Evolutionary conservation across 2,113 vertebrate genomes (phyloP), one percentile per base, ranked within the genome.

Genomic region (Perca flavescens): DNA sequence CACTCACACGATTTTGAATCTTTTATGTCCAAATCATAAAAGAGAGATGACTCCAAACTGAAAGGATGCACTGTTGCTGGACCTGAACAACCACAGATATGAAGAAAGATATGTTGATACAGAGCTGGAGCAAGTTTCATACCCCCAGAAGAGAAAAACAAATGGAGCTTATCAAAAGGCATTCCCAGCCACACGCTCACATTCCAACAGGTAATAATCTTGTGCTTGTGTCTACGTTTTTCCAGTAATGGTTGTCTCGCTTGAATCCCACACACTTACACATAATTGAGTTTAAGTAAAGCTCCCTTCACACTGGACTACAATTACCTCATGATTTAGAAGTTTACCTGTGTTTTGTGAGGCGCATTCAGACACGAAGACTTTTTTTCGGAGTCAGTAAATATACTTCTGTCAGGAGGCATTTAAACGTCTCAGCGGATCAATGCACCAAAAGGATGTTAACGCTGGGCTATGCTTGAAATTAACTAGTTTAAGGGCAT

Each of bases 11-110:
- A 36, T 54, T 76, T 40, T 89, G 10, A 93, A 86, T 92, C 71
- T 89, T 85, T 89, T n/a, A 90, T 89, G 78, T 63, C 61, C 21
- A 28, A 60, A 70, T 83, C 57, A 79, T 88, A 40, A 80, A 74
- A 67, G 66, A 66, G 58, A 73, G 65, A 87, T 74, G 85, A 77
- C 19, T 80, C 36, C 1, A 36, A 74, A 64, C 50, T 57, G 63
- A 46, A 52, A 71, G 63, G 19, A 50, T 21, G 50, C 68, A 4
- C 17, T 28, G 61, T 4, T 22, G 47, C 72, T 58, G 34, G 67
- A 73, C 43, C 62, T 28, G 12, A 79, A 25, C 52, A 1, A 40
- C 21, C 12, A 4, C 74, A 76, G 62, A 84, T 74, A 47, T 60
- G 67, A 11, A 68, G n/a, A 36, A n/a, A 36, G 54, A 67, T 70